Percentiles rank a stretch among this genome's conserved stretches.
These are phyloP conservation scores for Meandrusa payeni DNA, from an alignment of 2,888 invertebrate genomes.

Conservation along the genomic window DNA sequence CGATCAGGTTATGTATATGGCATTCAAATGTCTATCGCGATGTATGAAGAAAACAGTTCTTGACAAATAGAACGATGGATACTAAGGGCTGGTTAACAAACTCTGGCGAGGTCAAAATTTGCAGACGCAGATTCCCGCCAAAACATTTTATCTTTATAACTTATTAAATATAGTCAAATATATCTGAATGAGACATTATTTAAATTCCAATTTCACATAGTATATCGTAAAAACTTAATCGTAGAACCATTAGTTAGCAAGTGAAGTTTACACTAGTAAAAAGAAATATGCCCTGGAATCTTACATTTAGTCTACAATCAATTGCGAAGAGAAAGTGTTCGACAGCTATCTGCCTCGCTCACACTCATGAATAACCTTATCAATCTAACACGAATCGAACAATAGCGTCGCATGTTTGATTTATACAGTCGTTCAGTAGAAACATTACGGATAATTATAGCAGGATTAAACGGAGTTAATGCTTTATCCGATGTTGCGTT, in stretches of 20 bases:
- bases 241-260: constrained; percentile 22
- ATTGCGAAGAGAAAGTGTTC: constrained; percentile 69
- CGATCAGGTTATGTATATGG: no score
- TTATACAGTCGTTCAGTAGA: constrained; percentile 80
- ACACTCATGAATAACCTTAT: constrained; percentile 77
- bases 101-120: no score
- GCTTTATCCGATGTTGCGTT: constrained; percentile 40
- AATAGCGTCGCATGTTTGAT: constrained; percentile 80
- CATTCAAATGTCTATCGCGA: no score
- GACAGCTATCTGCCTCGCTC: constrained; percentile 75
- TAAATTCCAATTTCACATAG: constrained; percentile 4
- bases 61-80: no score
- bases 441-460: constrained; percentile 79
- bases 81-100: no score
- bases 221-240: constrained; percentile 23
- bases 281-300: constrained; percentile 31
- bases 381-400: constrained; percentile 80
- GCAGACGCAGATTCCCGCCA: no score
- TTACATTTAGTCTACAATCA: constrained; percentile 49
- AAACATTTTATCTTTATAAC: no score
- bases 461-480: constrained; percentile 53
- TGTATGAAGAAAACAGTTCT: no score
- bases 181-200: constrained; percentile 1
- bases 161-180: no score
- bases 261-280: constrained; percentile 22